phyloP scores from a whole-genome alignment of 2,888 invertebrate genomes.

The Epicampocera succincta region DNA sequence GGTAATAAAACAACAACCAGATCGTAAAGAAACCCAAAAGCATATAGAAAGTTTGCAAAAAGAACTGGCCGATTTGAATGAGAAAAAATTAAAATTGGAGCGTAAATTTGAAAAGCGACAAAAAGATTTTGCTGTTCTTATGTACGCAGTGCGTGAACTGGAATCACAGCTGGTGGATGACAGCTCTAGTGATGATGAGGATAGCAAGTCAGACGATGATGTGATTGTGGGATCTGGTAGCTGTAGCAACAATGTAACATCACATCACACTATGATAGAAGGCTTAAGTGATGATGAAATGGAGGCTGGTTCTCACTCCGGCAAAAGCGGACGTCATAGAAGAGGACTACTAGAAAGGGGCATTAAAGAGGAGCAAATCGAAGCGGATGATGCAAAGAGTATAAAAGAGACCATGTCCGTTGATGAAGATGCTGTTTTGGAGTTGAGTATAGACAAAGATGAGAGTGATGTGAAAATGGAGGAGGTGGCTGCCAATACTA shows the following conservation, averaged over 20 bases:
- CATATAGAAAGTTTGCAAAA: constrained; percentile 87
- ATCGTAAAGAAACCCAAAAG: constrained; percentile 89
- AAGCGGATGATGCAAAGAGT: constrained; percentile 70
- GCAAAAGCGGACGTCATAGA: constrained; percentile 42
- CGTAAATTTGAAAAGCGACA: constrained; percentile 90
- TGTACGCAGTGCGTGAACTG: constrained; percentile 92
- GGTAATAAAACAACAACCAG: constrained; percentile 94
- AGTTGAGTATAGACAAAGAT: constrained; percentile 78
- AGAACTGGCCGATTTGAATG: constrained; percentile 87
- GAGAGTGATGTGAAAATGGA: constrained; percentile 74
- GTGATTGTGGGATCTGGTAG: constrained; percentile 61
- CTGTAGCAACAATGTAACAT: constrained; percentile 31
- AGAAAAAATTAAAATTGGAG: constrained; percentile 88
- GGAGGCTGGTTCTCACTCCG: constrained; percentile 72
- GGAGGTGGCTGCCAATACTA: constrained; percentile 53
- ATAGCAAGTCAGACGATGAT: constrained; percentile 71
- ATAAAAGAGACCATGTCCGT: constrained; percentile 74
- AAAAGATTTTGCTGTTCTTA: constrained; percentile 94
- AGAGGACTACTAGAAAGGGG: constrained; percentile 55
- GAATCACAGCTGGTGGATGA: constrained; percentile 90
- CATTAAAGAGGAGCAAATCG: constrained; percentile 52
- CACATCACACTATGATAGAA: constrained; percentile 71
- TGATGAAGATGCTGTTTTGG: constrained; percentile 78
- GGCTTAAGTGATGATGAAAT: constrained; percentile 77
- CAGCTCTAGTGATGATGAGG: constrained; percentile 84